Base-by-base conservation (phyloP, 1,140 invertebrate species). In the Drosophila nebulosa region DNA sequence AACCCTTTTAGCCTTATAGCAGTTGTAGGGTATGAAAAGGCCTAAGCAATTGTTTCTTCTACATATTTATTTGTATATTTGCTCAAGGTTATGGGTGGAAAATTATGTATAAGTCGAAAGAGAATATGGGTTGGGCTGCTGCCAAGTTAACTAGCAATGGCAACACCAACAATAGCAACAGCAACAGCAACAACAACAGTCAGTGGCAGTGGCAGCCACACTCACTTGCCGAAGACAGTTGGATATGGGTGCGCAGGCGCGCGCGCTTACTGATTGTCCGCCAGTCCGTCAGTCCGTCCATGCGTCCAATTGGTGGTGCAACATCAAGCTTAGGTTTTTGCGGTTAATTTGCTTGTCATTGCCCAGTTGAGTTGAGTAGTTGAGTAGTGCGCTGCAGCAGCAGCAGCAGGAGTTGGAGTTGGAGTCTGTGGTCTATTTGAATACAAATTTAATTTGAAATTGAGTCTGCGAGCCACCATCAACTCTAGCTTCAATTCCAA, bases 401-500 rank as follows among this genome's bases (percentile, higher is more conserved):
- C 26, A 42, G 53, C 22, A 51, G 59, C 27, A 26, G 50, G 24
- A 60, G 24, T 42, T 58, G 3, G 10, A 32, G 30, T 12, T 10
- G 62, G 55, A 58, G 71, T 68, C 64, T 76, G 66, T 69, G 75
- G 79, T 74, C 69, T 69, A 81, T 86, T 86, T 86, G 81, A 86
- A 86, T 86, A 86, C 83, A 86, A 86, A 86, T 86, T 88, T 86
- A 86, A 86, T 86, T 86, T 86, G 74, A 86, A 88, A 86, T 75
- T 75, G 83, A 88, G 85, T 70, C 84, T 69, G 64, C 77, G 16
- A 46, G 39, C 16, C 39, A 9, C 16, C 39, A 9, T 6, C 39
- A 18, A 42, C 14, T 9, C 16, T 21, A 21, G 39, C 16, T 46
- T 42, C 16, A 42, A 18, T 18, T 42, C n/a, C 18, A 46, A 21